Conservation (phyloP, 2,113 vertebrate species). For the Bufo bufo region DNA sequence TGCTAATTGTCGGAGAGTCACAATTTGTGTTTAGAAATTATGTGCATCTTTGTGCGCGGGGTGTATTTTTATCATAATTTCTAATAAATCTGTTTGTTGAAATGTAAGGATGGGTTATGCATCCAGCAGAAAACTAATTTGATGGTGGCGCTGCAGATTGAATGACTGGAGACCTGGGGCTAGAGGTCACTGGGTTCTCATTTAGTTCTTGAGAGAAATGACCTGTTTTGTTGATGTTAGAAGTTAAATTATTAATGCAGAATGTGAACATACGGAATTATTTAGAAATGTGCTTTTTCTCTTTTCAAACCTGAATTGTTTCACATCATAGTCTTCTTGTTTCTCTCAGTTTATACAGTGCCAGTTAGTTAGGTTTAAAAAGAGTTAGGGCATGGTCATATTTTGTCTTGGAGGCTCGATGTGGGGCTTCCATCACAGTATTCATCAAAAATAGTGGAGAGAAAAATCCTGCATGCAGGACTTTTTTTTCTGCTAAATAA, state of each 20-base stretch:
- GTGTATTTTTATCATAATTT: conserved; percentile 23
- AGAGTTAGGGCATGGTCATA: neutral
- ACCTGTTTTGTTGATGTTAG: conserved; percentile 23
- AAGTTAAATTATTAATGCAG: conserved; percentile 43
- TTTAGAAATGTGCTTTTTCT: neutral
- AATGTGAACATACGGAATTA: conserved; percentile 15
- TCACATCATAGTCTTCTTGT: neutral
- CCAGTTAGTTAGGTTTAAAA: neutral
- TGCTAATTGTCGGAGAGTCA: conserved; percentile 37
- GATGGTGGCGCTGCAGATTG: neutral
- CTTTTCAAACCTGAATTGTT: neutral
- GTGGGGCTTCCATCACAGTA: too few species aligned
- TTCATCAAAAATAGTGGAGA: too few species aligned
- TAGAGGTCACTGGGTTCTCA: conserved; percentile 26
- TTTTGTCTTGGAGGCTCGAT: too few species aligned
- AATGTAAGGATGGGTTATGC: neutral
- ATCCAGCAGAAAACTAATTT: neutral
- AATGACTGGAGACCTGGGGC: conserved; percentile 29
- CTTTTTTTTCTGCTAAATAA: too few species aligned
- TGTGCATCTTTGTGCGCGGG: conserved; percentile 1
- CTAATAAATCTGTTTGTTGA: conserved; percentile 44
- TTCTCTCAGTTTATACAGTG: neutral
- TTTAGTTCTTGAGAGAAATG: conserved; percentile 42
- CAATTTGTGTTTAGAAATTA: conserved; percentile 33
- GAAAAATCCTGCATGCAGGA: too few species aligned